Evolutionary conservation across 2,113 vertebrate species (phyloP).

Genomic region (Meleagris gallopavo): DNA sequence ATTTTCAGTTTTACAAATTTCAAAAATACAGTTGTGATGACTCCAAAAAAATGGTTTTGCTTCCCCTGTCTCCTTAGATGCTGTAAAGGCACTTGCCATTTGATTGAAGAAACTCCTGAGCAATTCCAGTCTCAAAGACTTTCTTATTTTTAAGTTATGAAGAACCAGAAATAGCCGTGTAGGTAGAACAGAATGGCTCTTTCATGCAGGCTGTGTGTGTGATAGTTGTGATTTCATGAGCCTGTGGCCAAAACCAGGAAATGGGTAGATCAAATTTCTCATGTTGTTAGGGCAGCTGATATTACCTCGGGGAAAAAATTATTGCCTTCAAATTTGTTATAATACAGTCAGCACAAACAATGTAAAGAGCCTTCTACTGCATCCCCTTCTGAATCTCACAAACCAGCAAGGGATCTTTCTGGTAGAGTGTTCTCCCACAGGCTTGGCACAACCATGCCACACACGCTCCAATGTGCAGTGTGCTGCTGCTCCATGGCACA

Average conservation of each 20-base stretch:
- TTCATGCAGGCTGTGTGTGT: conserved; percentile 9
- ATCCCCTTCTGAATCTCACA: not conserved
- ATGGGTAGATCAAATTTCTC: conserved; percentile 31
- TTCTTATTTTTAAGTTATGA: not conserved
- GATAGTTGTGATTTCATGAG: conserved; percentile 30
- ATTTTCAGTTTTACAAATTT: not conserved
- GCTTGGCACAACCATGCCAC: not conserved
- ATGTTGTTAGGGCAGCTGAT: conserved; percentile 10
- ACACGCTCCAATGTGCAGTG: not conserved
- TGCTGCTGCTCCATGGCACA: not conserved
- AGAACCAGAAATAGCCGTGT: not conserved
- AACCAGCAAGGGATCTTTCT: not conserved
- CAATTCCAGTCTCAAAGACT: not conserved
- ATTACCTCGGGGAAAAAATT: conserved; percentile 55
- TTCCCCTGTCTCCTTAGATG: not conserved
- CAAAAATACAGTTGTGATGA: not conserved
- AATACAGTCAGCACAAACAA: conserved; percentile 1
- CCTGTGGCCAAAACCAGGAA: conserved; percentile 48
- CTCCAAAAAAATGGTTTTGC: not conserved
- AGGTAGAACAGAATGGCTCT: conserved; percentile 24
- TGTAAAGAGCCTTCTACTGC: not conserved
- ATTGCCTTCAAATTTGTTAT: conserved; percentile 23
- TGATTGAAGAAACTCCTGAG: not conserved
- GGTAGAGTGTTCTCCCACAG: not conserved
- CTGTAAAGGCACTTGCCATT: not conserved